Conservation (phyloP, 2,113 vertebrate species). For the Odontophorus gujanensis region DNA sequence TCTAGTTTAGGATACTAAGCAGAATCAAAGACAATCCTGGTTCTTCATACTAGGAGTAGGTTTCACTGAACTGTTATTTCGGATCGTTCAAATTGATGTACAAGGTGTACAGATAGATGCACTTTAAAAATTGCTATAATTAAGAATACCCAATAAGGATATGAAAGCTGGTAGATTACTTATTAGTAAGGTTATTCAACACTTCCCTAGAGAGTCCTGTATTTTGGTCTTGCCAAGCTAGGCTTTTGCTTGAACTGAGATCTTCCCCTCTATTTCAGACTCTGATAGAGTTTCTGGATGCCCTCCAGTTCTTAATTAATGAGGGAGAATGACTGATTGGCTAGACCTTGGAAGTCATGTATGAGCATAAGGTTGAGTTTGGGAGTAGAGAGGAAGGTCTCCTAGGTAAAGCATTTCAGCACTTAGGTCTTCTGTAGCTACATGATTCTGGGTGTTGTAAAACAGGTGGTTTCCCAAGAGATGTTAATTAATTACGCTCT, state of each 20-base stretch:
- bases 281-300: background rate
- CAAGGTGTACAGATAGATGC: background rate
- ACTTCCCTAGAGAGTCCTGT: background rate
- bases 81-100: background rate
- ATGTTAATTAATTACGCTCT: background rate
- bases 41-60: background rate
- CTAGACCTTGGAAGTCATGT: background rate
- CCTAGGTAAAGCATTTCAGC: rapidly evolving
- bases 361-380: background rate
- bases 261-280: background rate
- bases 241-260: background rate
- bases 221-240: background rate
- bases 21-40: background rate
- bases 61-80: background rate
- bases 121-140: background rate
- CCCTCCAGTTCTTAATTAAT: background rate
- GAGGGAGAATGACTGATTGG: background rate
- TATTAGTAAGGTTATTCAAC: background rate
- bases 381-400: background rate
- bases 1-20: background rate
- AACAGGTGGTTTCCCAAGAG: background rate
- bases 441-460: background rate
- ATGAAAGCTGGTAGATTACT: background rate
- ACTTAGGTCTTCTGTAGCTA: background rate
- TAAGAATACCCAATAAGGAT: background rate